Evolutionary conservation across 2,113 vertebrate genomes (phyloP).

Genomic region (Aphelocoma coerulescens): DNA sequence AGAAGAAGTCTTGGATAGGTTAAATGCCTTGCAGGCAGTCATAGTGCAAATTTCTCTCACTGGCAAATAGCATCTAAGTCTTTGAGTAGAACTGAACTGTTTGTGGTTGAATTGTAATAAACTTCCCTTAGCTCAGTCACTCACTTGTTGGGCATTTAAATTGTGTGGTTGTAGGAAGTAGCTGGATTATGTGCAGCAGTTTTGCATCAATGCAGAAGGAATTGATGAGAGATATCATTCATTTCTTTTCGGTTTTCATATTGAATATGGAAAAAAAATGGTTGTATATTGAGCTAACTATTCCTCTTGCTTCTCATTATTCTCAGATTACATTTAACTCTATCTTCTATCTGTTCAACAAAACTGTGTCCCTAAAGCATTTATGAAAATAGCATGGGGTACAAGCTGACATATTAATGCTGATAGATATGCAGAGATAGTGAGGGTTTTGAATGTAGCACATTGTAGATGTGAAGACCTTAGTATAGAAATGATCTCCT

Average conservation of each 20-base stretch:
- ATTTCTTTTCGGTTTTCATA: not conserved
- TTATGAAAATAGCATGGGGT: conserved; percentile 9
- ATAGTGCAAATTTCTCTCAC: not conserved
- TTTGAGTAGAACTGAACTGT: not conserved
- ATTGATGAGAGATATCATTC: not conserved
- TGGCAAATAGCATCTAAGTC: not conserved
- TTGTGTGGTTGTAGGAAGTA: not conserved
- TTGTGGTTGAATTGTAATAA: not conserved
- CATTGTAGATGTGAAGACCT: conserved; percentile 42
- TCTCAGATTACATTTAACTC: not conserved
- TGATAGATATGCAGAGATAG: conserved; percentile 34
- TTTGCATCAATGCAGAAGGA: not conserved
- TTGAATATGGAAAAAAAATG: not conserved
- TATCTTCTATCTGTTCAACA: conserved; percentile 4
- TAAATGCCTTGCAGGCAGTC: not conserved
- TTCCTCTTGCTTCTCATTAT: conserved; percentile 5
- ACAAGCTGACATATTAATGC: conserved; percentile 34
- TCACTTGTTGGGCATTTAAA: conserved; percentile 4
- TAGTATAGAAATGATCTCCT: conserved; percentile 59
- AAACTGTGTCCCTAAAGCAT: not conserved
- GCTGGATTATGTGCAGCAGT: not conserved
- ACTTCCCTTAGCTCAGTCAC: not conserved
- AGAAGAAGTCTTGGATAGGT: not conserved
- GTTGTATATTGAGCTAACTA: not conserved
- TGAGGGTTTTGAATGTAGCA: conserved; percentile 44